These are phyloP conservation scores for Hucho hucho DNA, from an alignment of 2,113 vertebrate species.

Conservation along the genomic window DNA sequence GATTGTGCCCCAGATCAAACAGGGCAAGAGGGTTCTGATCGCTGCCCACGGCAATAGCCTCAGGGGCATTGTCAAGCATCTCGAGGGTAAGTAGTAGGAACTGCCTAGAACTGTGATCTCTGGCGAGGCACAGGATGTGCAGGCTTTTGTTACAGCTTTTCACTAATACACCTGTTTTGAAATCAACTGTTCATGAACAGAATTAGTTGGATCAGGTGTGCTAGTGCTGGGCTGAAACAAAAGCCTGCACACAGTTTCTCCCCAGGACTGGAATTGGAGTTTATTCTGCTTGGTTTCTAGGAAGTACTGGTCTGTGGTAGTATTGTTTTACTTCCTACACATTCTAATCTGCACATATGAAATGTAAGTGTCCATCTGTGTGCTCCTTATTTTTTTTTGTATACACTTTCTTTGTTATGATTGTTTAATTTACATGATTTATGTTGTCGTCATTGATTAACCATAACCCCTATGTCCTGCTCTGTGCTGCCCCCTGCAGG, in stretches of 20 bases:
- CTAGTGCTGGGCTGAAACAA: background rate
- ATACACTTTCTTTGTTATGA: background rate
- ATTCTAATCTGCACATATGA: too few relatives aligned
- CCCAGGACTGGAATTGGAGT: too few relatives aligned
- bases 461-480: background rate
- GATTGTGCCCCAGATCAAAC: slow-evolving; percentile 85
- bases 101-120: too few relatives aligned
- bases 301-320: too few relatives aligned
- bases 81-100: slow-evolving; percentile 73
- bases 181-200: background rate
- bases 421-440: background rate
- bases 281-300: too few relatives aligned
- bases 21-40: slow-evolving; percentile 84
- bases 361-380: too few relatives aligned
- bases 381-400: background rate
- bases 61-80: slow-evolving; percentile 85
- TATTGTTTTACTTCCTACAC: too few relatives aligned
- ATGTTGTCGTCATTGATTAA: background rate
- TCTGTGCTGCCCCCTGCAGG: slow-evolving; percentile 57
- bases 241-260: background rate
- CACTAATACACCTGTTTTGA: background rate
- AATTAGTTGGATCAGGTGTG: background rate
- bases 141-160: background rate
- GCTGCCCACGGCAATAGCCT: slow-evolving; percentile 87
- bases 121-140: background rate